Percentiles rank a stretch among this genome's conserved stretches.
phyloP scores from a whole-genome alignment of 2,797 vertebrate genomes.

The Poecilia gillii region DNA sequence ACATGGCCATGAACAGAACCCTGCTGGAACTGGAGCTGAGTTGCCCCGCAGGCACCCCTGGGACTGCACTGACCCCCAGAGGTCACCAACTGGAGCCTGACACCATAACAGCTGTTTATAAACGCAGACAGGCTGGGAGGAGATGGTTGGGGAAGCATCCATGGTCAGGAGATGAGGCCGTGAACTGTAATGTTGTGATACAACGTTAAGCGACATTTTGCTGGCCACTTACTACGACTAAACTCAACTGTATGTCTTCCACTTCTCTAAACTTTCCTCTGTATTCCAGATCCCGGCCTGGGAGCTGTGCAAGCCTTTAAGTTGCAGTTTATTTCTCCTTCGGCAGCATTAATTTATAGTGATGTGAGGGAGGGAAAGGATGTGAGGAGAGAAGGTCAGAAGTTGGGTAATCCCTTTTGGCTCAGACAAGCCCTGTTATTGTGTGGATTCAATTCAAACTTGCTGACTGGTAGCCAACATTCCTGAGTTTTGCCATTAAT shows the following conservation, averaged over 20 bases:
- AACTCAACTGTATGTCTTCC: constrained; percentile 37
- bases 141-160: constrained; percentile 48
- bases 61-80: constrained; percentile 65
- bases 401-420: constrained; percentile 32
- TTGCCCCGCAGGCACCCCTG: constrained; percentile 68
- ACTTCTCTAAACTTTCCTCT: constrained; percentile 32
- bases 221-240: constrained; percentile 35
- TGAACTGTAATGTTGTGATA: constrained; percentile 50
- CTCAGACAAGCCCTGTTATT: constrained; percentile 17
- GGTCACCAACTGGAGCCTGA: constrained; percentile 73
- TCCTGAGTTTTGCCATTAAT: constrained; percentile 11
- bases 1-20: constrained; percentile 71
- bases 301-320: constrained; percentile 20
- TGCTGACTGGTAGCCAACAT: constrained; percentile 8
- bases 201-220: constrained; percentile 44
- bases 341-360: constrained; percentile 25
- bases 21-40: constrained; percentile 60
- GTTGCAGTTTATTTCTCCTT: constrained; percentile 11
- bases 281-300: constrained; percentile 7
- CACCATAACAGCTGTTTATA: constrained; percentile 76
- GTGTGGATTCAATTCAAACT: constrained; percentile 20
- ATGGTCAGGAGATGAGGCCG: constrained; percentile 35
- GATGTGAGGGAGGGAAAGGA: constrained; percentile 16
- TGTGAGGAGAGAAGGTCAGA: constrained; percentile 13
- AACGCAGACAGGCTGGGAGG: constrained; percentile 66